Evolutionary conservation across 2,113 vertebrate species (phyloP), one percentile per base, ranked within the genome.

Genomic region (Osmerus mordax): DNA sequence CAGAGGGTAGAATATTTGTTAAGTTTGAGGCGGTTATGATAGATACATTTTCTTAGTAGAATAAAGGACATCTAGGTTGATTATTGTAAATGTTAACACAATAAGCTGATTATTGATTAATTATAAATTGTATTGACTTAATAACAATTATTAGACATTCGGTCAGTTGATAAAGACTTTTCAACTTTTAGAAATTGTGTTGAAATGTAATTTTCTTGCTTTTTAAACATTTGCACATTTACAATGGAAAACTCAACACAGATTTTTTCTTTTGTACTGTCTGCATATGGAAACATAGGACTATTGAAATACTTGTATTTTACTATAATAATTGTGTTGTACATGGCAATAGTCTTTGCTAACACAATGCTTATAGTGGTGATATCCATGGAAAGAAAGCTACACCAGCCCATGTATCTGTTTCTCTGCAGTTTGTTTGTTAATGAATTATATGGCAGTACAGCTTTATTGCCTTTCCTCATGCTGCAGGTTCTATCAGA

Each of bases 331-430:
- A 0, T 81, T 21, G 4, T 86, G 3, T 60, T 76, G 29, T 88
- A 83, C 51, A 2, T 74, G 19, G 2, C 67, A 3, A 74, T 76
- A 7, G 58, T 86, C 29, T 11, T 81, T 3, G n/a, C 71, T 28
- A 88, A 87, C 78, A 21, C 21, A 7, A 1, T 77, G 11, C 56
- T 87, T 5, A 79, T 84, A 67, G n/a, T 14, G 25, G 36, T 86
- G 0, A 84, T 87, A n/a, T 85, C 15, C 36, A 1, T 71, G 11
- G 68, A 85, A 8, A 68, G 60, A 54, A 75, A 63, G 3, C 67
- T 88, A 16, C 83, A 88, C 18, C 78, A 88, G 29, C 86, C 84
- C 65, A 86, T 86, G 84, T 88, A 84, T 70, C 60, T 86, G 6
- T 83, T 86, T 36, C 51, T 87, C 11, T 83, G 81, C 23, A 77